A percentile compares a stretch with the other conserved stretches of the same genome.
These are phyloP conservation scores for Scytalopus superciliaris DNA, from an alignment of 2,113 vertebrate genomes.

Conservation along the genomic window DNA sequence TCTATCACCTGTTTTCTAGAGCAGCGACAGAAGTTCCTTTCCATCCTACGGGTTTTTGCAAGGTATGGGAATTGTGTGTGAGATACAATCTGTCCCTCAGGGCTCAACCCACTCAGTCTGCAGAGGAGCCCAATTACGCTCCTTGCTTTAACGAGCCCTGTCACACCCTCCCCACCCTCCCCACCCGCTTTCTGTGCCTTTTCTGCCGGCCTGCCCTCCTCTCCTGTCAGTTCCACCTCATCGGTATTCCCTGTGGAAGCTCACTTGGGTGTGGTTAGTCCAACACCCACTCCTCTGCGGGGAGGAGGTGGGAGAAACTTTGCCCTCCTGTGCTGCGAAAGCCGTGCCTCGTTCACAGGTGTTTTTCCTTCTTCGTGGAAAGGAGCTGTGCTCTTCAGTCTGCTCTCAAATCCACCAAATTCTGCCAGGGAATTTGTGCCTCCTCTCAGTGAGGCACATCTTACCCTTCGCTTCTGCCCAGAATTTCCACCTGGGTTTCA, in stretches of 20 bases:
- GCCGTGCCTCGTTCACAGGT: not conserved
- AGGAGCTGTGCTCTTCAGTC: not conserved
- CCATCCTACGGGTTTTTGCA: not conserved
- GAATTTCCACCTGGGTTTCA: not conserved
- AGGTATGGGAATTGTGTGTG: not conserved
- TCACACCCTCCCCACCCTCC: slow-evolving; percentile 20
- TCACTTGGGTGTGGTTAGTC: not conserved
- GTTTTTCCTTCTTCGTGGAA: not conserved
- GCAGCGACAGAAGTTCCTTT: not conserved
- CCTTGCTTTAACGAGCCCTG: not conserved
- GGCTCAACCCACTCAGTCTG: slow-evolving; percentile 35
- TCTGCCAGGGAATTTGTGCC: not conserved
- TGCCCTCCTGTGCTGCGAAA: not conserved
- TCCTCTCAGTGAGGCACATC: not conserved
- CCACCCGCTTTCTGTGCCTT: not conserved
- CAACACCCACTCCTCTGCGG: not conserved
- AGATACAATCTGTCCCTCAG: slow-evolving; percentile 46
- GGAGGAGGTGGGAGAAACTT: not conserved
- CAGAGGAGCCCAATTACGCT: slow-evolving; percentile 10
- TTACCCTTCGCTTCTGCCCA: not conserved
- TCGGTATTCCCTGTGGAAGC: not conserved
- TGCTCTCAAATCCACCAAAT: not conserved
- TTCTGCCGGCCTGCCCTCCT: not conserved
- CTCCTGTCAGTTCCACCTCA: not conserved
- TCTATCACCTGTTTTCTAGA: not conserved